Conservation (phyloP, 23 tunicate species). For the Ascidia mentula region DNA sequence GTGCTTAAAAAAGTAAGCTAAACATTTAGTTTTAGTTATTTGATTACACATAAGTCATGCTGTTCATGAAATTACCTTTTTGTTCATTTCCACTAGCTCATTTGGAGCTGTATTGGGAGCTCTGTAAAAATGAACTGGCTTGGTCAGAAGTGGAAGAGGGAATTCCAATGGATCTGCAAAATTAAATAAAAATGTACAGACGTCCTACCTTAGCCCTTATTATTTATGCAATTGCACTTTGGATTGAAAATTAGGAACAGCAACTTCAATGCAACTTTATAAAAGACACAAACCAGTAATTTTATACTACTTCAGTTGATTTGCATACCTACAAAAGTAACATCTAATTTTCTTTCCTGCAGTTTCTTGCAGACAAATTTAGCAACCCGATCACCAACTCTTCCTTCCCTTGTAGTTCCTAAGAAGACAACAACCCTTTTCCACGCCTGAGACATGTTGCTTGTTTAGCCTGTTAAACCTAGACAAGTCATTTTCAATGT, state of each 20-base stretch:
- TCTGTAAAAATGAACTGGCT: constrained; percentile 75
- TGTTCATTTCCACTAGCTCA: constrained; percentile 41
- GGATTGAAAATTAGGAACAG: too few relatives aligned
- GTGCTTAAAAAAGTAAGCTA: too few relatives aligned
- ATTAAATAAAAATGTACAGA: too few relatives aligned
- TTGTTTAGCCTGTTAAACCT: too few relatives aligned
- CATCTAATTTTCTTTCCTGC: constrained; percentile 34
- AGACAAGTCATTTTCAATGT: too few relatives aligned
- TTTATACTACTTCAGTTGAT: too few relatives aligned
- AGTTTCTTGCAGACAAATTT: constrained; percentile 50
- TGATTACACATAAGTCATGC: too few relatives aligned
- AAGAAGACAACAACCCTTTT: constrained; percentile 75
- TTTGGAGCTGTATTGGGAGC: constrained; percentile 42
- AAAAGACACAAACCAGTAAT: too few relatives aligned
- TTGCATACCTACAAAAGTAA: constrained; percentile 54
- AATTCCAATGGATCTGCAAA: constrained; percentile 53
- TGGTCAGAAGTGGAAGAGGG: constrained; percentile 45
- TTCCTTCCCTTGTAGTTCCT: constrained; percentile 64
- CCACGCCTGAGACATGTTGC: constrained; percentile 12
- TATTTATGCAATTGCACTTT: neutral
- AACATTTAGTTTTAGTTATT: too few relatives aligned
- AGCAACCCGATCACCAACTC: constrained; percentile 80
- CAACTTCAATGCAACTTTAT: neutral
- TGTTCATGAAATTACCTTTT: constrained; percentile 39
- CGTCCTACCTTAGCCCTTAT: too few relatives aligned